A percentile compares a stretch with the other conserved stretches of the same genome.
Conservation (phyloP, 1,140 invertebrate species). For the Eubasilissa regina region DNA sequence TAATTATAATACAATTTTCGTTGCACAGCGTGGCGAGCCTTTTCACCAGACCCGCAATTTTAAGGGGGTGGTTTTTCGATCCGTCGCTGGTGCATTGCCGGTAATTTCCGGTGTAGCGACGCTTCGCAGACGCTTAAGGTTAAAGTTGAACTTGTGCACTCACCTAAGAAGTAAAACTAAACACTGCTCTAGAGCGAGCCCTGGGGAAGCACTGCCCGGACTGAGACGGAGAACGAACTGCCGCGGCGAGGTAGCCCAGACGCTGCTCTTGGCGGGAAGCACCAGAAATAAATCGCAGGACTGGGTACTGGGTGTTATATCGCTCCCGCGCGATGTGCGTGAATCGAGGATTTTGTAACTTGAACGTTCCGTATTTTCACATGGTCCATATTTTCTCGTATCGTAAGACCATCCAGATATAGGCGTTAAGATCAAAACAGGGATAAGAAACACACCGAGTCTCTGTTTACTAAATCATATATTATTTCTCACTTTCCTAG, state of each 20-base stretch:
- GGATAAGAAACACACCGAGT: neutral
- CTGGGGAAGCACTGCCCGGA: constrained; percentile 57
- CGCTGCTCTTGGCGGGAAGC: constrained; percentile 30
- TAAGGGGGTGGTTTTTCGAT: too few species aligned
- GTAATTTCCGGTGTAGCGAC: neutral
- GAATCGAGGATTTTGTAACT: constrained; percentile 52
- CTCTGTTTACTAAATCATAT: neutral
- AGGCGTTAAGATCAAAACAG: constrained; percentile 33
- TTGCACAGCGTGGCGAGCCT: neutral
- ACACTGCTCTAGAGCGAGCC: constrained; percentile 50
- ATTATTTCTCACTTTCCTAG: too few species aligned
- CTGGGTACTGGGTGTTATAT: constrained; percentile 42
- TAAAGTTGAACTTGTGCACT: constrained; percentile 52
- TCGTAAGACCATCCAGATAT: constrained; percentile 34
- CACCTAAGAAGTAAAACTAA: constrained; percentile 55
- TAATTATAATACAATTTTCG: neutral
- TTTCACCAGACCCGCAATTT: too few species aligned
- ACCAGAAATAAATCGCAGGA: constrained; percentile 57
- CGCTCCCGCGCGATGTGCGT: constrained; percentile 49
- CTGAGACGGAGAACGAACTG: constrained; percentile 56
- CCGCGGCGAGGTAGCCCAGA: constrained; percentile 35
- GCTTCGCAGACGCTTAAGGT: constrained; percentile 4
- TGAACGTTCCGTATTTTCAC: constrained; percentile 52
- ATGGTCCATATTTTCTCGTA: constrained; percentile 38
- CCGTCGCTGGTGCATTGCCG: too few species aligned